A percentile compares a stretch with the other conserved stretches of the same genome.
These are phyloP conservation scores for Pomacea canaliculata DNA, from an alignment of 2,888 invertebrate genomes.

Conservation along the genomic window DNA sequence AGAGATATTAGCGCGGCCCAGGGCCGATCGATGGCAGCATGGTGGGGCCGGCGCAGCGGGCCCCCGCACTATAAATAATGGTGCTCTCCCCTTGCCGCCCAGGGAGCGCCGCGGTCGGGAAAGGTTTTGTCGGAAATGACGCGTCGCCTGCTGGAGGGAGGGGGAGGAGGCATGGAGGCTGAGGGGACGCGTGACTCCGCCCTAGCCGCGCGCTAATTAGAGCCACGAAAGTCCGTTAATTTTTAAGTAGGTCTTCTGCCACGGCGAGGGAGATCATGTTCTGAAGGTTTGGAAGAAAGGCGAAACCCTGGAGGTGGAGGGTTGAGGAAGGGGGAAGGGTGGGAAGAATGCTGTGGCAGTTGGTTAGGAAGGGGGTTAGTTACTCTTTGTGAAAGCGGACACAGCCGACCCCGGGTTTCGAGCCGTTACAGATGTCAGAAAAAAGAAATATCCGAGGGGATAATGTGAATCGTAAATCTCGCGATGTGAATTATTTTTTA, in stretches of 20 bases:
- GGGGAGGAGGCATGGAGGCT: neutral
- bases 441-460: no score
- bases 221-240: slow-evolving; percentile 20
- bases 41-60: slow-evolving; percentile 12
- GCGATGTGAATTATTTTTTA: no score
- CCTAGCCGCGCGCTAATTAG: slow-evolving; percentile 24
- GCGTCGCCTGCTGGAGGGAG: neutral
- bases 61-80: slow-evolving; percentile 11
- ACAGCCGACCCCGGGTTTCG: neutral
- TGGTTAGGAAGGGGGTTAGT: no score
- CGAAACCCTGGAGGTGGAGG: no score
- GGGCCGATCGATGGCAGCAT: slow-evolving; percentile 20
- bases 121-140: slow-evolving; percentile 18
- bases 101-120: slow-evolving; percentile 1
- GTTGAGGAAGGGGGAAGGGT: no score
- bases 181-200: slow-evolving; percentile 14
- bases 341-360: neutral
- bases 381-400: neutral
- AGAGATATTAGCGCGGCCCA: slow-evolving; percentile 23
- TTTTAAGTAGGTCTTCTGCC: neutral
- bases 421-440: no score
- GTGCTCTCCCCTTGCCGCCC: neutral
- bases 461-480: no score
- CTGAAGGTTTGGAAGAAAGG: neutral
- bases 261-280: neutral